A percentile compares a stretch with the other conserved stretches of the same genome.
These are phyloP conservation scores for Epinotia brunnichana DNA, from an alignment of 2,888 invertebrate genomes.

Conservation along the genomic window DNA sequence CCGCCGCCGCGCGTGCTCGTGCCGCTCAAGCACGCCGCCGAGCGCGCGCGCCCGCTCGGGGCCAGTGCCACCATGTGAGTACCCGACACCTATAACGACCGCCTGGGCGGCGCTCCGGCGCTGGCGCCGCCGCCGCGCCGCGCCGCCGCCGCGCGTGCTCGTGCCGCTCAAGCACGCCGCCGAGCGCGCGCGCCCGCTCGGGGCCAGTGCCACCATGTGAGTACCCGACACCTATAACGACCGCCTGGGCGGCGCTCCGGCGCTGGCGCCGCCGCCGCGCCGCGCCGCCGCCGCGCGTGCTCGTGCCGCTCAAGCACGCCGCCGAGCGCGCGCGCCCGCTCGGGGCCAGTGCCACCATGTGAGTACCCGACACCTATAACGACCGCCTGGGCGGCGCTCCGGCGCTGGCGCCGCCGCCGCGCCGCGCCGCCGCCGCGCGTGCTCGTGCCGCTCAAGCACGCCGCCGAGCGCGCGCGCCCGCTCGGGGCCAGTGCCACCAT, in stretches of 20 bases:
- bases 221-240: too few species aligned
- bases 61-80: slow-evolving; percentile 68
- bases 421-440: slow-evolving; percentile 49
- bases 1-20: slow-evolving; percentile 46
- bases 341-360: slow-evolving; percentile 62
- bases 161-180: slow-evolving; percentile 43
- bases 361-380: too few species aligned
- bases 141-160: slow-evolving; percentile 48
- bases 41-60: slow-evolving; percentile 50
- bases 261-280: too few species aligned
- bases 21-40: slow-evolving; percentile 43
- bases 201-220: slow-evolving; percentile 65
- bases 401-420: too few species aligned
- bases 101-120: slow-evolving; percentile 61
- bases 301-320: slow-evolving; percentile 43
- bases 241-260: slow-evolving; percentile 59
- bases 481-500: slow-evolving; percentile 58
- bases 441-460: slow-evolving; percentile 44
- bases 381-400: slow-evolving; percentile 59
- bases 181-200: slow-evolving; percentile 49
- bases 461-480: slow-evolving; percentile 48
- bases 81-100: too few species aligned
- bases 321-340: slow-evolving; percentile 49
- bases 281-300: slow-evolving; percentile 49
- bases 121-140: too few species aligned